Conservation (phyloP, 2,888 invertebrate species). For the Folsomia manolachei region DNA sequence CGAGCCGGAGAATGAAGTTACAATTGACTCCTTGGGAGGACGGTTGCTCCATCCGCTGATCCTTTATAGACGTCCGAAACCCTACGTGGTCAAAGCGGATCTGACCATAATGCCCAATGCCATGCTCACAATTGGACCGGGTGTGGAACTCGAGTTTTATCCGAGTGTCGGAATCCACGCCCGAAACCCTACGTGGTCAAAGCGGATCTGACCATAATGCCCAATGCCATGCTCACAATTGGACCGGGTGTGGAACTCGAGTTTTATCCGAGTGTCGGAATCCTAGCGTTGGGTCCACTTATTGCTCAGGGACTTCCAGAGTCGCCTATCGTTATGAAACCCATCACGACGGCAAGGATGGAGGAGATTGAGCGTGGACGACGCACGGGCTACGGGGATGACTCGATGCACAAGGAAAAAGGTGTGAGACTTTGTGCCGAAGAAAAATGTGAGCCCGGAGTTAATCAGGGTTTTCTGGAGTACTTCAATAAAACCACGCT, state of each 20-base stretch:
- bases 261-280: constrained; percentile 93
- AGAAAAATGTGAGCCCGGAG: constrained; percentile 63
- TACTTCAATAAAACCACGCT: constrained; percentile 91
- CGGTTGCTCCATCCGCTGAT: constrained; percentile 67
- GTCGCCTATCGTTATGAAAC: constrained; percentile 74
- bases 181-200: constrained; percentile 78
- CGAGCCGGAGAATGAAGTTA: constrained; percentile 58
- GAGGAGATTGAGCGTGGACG: constrained; percentile 16
- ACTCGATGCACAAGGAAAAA: constrained; percentile 27
- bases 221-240: constrained; percentile 79
- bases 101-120: constrained; percentile 95
- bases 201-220: constrained; percentile 96
- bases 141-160: constrained; percentile 87
- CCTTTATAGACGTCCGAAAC: constrained; percentile 64
- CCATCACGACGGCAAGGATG: constrained; percentile 53
- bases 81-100: constrained; percentile 81
- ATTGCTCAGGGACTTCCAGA: constrained; percentile 75
- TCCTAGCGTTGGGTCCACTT: constrained; percentile 86
- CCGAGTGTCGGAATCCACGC: constrained; percentile 95
- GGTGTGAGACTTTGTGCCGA: constrained; percentile 74
- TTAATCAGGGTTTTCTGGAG: constrained; percentile 84
- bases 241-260: constrained; percentile 86
- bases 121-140: constrained; percentile 79
- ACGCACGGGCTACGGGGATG: background rate
- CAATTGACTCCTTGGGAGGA: constrained; percentile 72